phyloP scores from a whole-genome alignment of 1,140 invertebrate genomes.

The Megathymus violae region DNA sequence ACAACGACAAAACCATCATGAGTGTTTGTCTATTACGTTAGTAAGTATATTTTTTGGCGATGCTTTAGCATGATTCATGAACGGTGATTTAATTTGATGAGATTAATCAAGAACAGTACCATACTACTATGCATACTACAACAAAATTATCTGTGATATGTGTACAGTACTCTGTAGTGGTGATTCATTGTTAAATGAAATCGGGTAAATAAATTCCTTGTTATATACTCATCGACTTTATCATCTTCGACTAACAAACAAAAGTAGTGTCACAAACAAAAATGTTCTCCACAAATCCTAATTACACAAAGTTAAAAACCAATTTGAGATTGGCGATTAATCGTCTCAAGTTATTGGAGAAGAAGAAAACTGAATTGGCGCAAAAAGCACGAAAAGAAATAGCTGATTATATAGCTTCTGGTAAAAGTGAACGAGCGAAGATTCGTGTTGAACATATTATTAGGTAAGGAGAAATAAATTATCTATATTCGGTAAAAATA shows the following conservation, averaged over 20 bases:
- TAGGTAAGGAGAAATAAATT: too few species aligned
- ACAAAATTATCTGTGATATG: too few species aligned
- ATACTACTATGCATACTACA: too few species aligned
- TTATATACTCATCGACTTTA: conserved; percentile 42
- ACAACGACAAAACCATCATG: too few species aligned
- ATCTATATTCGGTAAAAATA: too few species aligned
- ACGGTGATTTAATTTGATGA: too few species aligned
- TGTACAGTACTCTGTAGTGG: too few species aligned
- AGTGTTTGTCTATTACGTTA: too few species aligned
- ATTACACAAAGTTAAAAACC: conserved; percentile 98
- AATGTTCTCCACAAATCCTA: conserved; percentile 95
- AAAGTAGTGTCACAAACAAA: conserved; percentile 34
- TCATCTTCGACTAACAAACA: conserved; percentile 27
- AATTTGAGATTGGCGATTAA: conserved; percentile 96
- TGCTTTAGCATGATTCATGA: too few species aligned
- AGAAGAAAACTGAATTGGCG: conserved; percentile 98
- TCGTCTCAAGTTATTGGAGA: conserved; percentile 97
- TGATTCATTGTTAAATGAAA: too few species aligned
- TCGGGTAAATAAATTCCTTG: conserved; percentile 24
- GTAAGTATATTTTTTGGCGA: too few species aligned
- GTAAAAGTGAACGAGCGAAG: conserved; percentile 96
- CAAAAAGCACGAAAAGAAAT: conserved; percentile 98
- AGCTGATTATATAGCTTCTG: conserved; percentile 95
- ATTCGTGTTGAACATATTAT: conserved; percentile 99
- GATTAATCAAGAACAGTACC: too few species aligned